These are phyloP conservation scores for Pomatostomus ruficeps DNA, from an alignment of 2,113 vertebrate genomes.

Conservation along the genomic window DNA sequence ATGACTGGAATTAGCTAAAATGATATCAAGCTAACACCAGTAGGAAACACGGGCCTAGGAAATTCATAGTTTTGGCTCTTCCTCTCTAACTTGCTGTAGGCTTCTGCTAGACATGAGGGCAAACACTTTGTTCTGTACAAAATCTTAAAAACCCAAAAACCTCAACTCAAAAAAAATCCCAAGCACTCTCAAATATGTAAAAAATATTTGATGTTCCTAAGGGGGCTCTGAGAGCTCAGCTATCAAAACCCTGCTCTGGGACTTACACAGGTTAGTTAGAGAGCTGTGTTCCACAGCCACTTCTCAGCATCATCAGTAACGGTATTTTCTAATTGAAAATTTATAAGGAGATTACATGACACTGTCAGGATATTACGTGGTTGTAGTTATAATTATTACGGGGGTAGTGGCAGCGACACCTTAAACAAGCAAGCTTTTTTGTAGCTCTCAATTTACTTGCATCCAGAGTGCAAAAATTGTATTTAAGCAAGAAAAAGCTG, in stretches of 20 bases:
- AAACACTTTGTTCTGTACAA: background rate
- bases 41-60: background rate
- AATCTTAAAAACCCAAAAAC: background rate
- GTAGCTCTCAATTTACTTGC: background rate
- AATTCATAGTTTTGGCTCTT: background rate
- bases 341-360: background rate
- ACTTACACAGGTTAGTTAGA: background rate
- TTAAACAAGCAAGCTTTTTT: background rate
- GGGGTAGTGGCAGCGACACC: background rate
- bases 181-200: background rate
- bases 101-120: background rate
- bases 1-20: background rate
- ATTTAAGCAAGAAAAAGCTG: background rate
- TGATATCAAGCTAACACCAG: background rate
- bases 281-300: background rate
- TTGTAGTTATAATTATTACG: background rate
- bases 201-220: background rate
- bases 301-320: background rate
- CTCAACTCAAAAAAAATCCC: background rate
- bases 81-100: background rate
- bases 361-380: rapidly evolving
- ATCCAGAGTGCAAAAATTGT: background rate
- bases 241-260: background rate
- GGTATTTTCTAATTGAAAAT: background rate
- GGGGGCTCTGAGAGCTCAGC: background rate